These are phyloP conservation scores for Deilephila elpenor DNA, from an alignment of 2,888 invertebrate genomes.

Conservation along the genomic window DNA sequence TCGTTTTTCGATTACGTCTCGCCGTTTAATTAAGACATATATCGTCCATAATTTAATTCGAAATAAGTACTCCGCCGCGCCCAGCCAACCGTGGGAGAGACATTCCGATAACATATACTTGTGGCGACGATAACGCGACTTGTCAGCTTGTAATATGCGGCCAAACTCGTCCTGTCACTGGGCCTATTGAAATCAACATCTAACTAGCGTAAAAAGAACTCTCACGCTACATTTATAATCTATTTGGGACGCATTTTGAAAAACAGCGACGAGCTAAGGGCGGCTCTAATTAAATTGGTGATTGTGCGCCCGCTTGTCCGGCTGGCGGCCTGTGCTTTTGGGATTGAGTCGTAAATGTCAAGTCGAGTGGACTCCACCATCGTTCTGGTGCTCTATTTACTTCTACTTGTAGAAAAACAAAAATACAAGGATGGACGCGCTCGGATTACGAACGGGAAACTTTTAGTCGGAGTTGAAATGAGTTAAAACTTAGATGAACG, in stretches of 20 bases:
- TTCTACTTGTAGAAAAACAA: constrained; percentile 64
- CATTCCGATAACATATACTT: constrained; percentile 63
- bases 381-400: constrained; percentile 75
- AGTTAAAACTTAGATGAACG: constrained; percentile 65
- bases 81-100: constrained; percentile 64
- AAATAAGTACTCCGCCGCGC: constrained; percentile 7
- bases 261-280: constrained; percentile 45
- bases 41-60: constrained; percentile 16
- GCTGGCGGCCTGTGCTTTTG: constrained; percentile 71
- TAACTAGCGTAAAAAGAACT: constrained; percentile 64
- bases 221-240: constrained; percentile 45
- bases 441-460: constrained; percentile 53
- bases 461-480: constrained; percentile 56
- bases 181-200: constrained; percentile 63
- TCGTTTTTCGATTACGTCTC: constrained; percentile 16
- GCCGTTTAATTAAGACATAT: constrained; percentile 21
- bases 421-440: constrained; percentile 47
- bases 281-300: constrained; percentile 70
- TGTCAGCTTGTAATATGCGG: constrained; percentile 74
- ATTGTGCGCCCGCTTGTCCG: constrained; percentile 65
- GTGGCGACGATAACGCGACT: constrained; percentile 70
- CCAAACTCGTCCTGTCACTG: constrained; percentile 74
- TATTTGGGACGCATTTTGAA: constrained; percentile 41
- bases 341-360: constrained; percentile 84
- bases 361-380: constrained; percentile 73